Evolutionary conservation across 2,888 invertebrate species (phyloP), one percentile per base, ranked within the genome.

Genomic region (Ochropleura leucogaster): DNA sequence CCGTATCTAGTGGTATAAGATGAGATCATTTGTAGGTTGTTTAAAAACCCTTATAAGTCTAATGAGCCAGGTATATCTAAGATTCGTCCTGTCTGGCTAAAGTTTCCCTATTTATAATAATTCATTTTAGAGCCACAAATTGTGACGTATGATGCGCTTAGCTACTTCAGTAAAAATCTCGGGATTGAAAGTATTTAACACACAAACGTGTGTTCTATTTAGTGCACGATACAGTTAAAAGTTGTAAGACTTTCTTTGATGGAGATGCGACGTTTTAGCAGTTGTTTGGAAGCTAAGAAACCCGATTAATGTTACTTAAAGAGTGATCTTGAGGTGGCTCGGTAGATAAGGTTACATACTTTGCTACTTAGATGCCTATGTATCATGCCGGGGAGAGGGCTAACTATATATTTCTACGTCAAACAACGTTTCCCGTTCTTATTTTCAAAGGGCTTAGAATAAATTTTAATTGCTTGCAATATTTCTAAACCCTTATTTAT

Each of bases 251-350:
- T 4, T 20, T 51, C 16, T 72, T 47, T 2, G 49, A 42, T 64
- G 42, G 9, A 79, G 70, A 70, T 88, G 59, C 7, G 82, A 65
- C 86, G 72, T 88, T 89, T 87, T 80, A 20, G 63, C 64, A 67
- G 68, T 68, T 74, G 64, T 70, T 63, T 59, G 20, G 64, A 89
- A 88, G 91, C 92, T 91, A 77, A 86, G 87, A 86, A 87, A 86
- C 83, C 91, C 96, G 94, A 96, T 96, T 96, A 96, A 96, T 96
- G 96, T 96, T 95, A 95, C 96, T 96, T 96, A 96, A 93, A 93
- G 92, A 89, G 91, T 89, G 93, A 94, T 93, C 93, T 92, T 88
- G 93, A 93, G 93, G 92, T 94, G 92, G 90, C 91, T 91, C 84
- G 87, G 85, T 78, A 91, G 94, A 94, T 94, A 93, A 30, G 93